Base-by-base conservation (phyloP, 2,888 invertebrate genomes). In the Hydrotaea cyrtoneurina region DNA sequence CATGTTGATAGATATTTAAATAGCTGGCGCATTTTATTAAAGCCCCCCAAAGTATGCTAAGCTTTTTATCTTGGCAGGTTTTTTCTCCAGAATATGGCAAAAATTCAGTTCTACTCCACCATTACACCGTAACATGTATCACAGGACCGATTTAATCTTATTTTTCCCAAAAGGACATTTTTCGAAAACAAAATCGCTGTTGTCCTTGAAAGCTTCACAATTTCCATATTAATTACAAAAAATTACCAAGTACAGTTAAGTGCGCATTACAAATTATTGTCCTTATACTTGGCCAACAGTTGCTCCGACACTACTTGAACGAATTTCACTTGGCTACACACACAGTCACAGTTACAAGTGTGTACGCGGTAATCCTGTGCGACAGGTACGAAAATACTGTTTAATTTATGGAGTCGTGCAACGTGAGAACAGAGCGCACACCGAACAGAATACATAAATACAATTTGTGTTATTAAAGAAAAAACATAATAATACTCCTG, bases 391-490 rank as follows among this genome's bases (percentile, higher is more conserved):
- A 4, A 59, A 23, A 59, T 59, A 15, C 59, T 69, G 5, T 43
- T 23, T 69, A 69, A 69, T 69, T 69, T 69, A 69, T 69, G 11
- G 23, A 23, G 23, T 69, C 39, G 46, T 13, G 11, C 21, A 46
- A 46, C 46, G 43, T 69, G 69, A 62, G 62, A 62, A 62, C 36
- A 21, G 43, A 43, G 69, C n/a, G 62, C 31, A 62, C 36, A 31
- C 4, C 43, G 69, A 15, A 23, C 46, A 23, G 69, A 69, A 69
- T 69, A 46, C 69, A 21, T 46, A 69, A 69, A 69, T 69, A 46
- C 46, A 62, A 62, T 23, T 1, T 23, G n/a, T 62, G 36, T 31
- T 62, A 62, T 23, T 23, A 62, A 31, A 31, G 62, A 62, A n/a
- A 31, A 31, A 62, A 31, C 23, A 26, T 15, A 62, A 62, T 62